phyloP scores from a whole-genome alignment of 2,113 vertebrate species.

The Mystacornis crossleyi region DNA sequence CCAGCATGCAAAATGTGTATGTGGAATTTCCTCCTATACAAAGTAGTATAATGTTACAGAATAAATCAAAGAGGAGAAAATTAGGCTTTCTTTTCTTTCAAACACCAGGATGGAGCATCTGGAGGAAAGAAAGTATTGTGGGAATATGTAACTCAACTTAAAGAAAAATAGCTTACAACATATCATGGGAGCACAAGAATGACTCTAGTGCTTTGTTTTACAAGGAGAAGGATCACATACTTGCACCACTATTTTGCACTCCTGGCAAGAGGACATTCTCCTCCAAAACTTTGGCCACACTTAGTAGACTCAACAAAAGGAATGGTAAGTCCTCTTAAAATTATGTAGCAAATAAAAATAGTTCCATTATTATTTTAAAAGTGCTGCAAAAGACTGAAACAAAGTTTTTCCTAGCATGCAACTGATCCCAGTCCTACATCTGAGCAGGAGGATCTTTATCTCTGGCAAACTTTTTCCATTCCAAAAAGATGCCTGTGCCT shows the following conservation, averaged over 20 bases:
- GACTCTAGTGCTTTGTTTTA: not conserved
- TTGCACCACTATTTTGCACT: not conserved
- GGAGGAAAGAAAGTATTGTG: conserved; percentile 28
- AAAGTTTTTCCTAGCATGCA: not conserved
- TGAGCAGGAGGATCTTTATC: not conserved
- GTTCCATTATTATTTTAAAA: not conserved
- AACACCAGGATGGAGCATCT: not conserved
- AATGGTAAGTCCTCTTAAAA: not conserved
- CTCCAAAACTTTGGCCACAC: not conserved
- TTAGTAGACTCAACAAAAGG: not conserved
- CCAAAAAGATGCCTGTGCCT: not conserved
- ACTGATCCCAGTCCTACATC: not conserved
- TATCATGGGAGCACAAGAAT: not conserved
- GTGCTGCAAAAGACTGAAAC: not conserved
- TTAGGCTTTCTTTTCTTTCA: conserved; percentile 10
- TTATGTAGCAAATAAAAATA: not conserved
- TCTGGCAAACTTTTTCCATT: not conserved
- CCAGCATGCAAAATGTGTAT: not conserved
- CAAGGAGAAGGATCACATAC: not conserved
- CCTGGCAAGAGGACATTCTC: not conserved
- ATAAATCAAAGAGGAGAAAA: conserved; percentile 26
- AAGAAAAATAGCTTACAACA: not conserved
- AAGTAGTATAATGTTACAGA: conserved; percentile 1
- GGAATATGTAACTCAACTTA: not conserved
- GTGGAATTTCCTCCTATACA: conserved; percentile 62